Evolutionary conservation across 2,797 vertebrate species (phyloP).

Genomic region (Lindbergichthys nudifrons): DNA sequence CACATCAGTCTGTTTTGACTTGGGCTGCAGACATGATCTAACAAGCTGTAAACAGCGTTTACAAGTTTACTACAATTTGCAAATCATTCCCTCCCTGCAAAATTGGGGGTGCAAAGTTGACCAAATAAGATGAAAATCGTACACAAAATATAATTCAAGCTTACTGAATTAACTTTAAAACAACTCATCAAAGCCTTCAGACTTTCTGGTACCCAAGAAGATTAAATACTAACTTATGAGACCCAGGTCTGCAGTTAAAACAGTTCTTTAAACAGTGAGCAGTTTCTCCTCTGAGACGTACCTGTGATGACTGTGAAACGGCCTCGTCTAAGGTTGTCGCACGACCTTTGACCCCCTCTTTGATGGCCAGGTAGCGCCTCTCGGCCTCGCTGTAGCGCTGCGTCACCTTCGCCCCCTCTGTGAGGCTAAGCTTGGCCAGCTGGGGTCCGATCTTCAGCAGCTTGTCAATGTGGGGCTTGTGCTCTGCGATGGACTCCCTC

Average conservation of each 20-base stretch:
- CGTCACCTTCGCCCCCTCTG: constrained; percentile 90
- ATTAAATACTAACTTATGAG: neutral
- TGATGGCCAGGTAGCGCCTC: constrained; percentile 90
- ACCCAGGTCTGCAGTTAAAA: constrained; percentile 16
- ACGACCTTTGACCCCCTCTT: constrained; percentile 93
- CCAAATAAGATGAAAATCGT: neutral
- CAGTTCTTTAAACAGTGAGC: neutral
- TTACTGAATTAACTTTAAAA: neutral
- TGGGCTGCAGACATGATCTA: constrained; percentile 24
- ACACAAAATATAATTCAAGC: constrained; percentile 7
- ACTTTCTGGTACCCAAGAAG: neutral
- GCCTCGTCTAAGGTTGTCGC: constrained; percentile 93
- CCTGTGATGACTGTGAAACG: constrained; percentile 95
- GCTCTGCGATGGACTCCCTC: constrained; percentile 95
- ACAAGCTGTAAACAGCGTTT: constrained; percentile 23
- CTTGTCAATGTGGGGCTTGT: constrained; percentile 99
- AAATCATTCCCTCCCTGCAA: neutral
- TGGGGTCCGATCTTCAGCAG: constrained; percentile 97
- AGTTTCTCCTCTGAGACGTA: constrained; percentile 58
- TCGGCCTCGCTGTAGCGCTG: constrained; percentile 89
- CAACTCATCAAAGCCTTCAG: neutral
- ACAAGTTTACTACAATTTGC: neutral
- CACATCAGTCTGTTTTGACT: constrained; percentile 6
- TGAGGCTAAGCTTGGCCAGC: constrained; percentile 90
- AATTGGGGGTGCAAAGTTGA: neutral